Conservation (phyloP, 2,797 vertebrate genomes). For the Geotrypetes seraphini region DNA sequence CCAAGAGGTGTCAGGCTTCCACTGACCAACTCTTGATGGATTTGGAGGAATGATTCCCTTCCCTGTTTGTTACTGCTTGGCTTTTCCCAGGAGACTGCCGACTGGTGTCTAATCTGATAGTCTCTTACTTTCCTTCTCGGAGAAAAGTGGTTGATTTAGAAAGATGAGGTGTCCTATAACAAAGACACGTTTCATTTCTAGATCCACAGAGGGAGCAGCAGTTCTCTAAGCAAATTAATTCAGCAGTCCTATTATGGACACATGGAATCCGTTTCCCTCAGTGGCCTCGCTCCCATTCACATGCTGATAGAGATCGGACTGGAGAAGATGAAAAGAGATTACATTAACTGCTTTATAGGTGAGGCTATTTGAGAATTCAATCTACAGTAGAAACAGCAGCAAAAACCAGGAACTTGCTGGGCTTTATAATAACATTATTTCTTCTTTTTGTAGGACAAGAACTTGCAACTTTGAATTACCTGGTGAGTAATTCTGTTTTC, state of each 20-base stretch:
- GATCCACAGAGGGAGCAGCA: constrained; percentile 87
- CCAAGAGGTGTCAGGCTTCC: no score
- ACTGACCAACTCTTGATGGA: no score
- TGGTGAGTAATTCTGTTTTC: no score
- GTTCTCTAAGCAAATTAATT: constrained; percentile 78
- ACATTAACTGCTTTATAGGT: constrained; percentile 89
- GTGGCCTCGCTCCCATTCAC: constrained; percentile 63
- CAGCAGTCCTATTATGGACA: constrained; percentile 78
- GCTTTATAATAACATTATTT: background rate
- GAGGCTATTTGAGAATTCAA: constrained; percentile 14
- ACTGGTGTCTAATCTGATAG: no score
- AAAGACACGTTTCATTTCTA: constrained; percentile 23
- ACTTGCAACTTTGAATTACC: constrained; percentile 76
- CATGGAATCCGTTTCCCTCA: constrained; percentile 65
- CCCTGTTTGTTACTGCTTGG: no score
- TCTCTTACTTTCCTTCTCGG: no score
- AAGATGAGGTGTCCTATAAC: no score
- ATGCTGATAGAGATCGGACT: constrained; percentile 91
- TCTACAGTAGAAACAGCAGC: background rate
- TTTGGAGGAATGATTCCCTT: no score
- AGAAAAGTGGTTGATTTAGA: no score
- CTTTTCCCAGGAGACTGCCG: no score
- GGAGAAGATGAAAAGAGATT: constrained; percentile 94
- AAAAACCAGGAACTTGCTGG: background rate
- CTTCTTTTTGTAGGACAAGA: constrained; percentile 65